Evolutionary conservation across 2,888 invertebrate genomes (phyloP), one percentile per base, ranked within the genome.

Genomic region (Sesia bembeciformis): DNA sequence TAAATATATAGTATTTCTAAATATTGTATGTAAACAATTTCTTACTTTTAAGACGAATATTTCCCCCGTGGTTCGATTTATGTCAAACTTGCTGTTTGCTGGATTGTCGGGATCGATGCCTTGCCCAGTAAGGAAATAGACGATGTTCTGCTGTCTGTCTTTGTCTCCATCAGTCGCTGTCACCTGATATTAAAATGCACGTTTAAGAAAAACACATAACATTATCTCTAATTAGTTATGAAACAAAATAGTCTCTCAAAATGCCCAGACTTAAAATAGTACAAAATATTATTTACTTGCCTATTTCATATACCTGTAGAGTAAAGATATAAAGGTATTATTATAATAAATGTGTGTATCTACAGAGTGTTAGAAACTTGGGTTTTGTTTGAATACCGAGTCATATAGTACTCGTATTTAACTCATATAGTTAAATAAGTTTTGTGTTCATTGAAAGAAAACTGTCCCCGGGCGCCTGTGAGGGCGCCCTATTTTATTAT

Each of bases 111-210:
- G 95, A 90, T 97, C 97, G 70, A 97, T 97, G 59, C 98, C 98
- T 81, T 98, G 98, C 7, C 97, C 98, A 42, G 97, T 97, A 60
- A 98, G 90, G 90, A 97, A 97, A 86, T 98, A 98, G 42, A 97
- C 97, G 79, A 98, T 98, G 82, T 97, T 96, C 82, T 97, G 97
- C 56, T 96, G 96, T 62, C 98, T 93, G 80, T 98, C 97, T 77
- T 96, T 96, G 85, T 98, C 98, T 53, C 98, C 98, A 83, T 98
- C 98, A 5, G 96, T 97, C 49, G 98, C 98, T 57, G 95, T 96
- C 62, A 98, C 98, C 98, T 98, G 88, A 41, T 52, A 49, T 42
- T 41, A 23, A 23, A 23, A 23, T 2, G 42, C 42, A 42, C 7
- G 7, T 3, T 42, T 42, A 42, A 6, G 7, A 42, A 42, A 42